Percentiles rank a stretch among this genome's conserved stretches.
These are phyloP conservation scores for Ectemnius lituratus DNA, from an alignment of 2,888 invertebrate species.

Conservation along the genomic window DNA sequence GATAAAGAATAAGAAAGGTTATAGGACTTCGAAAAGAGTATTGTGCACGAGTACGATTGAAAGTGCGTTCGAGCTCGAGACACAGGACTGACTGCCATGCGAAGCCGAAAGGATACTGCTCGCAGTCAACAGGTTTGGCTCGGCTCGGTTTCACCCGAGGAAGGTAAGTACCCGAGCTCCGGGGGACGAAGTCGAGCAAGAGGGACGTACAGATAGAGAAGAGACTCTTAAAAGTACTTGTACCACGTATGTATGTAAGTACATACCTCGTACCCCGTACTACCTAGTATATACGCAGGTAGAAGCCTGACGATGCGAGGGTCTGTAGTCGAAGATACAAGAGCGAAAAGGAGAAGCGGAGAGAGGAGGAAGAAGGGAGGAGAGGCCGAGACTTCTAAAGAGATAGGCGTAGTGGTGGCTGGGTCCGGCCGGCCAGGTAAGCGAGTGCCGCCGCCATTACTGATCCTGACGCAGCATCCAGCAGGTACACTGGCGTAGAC, in stretches of 20 bases:
- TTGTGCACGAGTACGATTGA: too few relatives aligned
- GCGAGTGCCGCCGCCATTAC: slow-evolving; percentile 66
- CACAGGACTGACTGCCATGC: background rate
- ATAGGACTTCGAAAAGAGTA: too few relatives aligned
- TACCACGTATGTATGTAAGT: too few relatives aligned
- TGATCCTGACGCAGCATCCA: slow-evolving; percentile 69
- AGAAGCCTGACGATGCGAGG: too few relatives aligned
- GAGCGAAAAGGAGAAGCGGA: slow-evolving; percentile 30
- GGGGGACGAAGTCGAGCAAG: slow-evolving; percentile 8
- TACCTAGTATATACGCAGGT: too few relatives aligned
- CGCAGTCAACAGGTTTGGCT: slow-evolving; percentile 65
- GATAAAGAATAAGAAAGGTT: too few relatives aligned
- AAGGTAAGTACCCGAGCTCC: slow-evolving; percentile 43
- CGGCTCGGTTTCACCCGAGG: slow-evolving; percentile 49
- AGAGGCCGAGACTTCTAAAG: slow-evolving; percentile 19
- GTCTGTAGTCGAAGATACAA: slow-evolving; percentile 45
- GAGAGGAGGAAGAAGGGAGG: slow-evolving; percentile 16
- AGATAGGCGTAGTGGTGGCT: slow-evolving; percentile 21
- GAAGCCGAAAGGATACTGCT: slow-evolving; percentile 63
- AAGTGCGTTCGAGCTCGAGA: too few relatives aligned
- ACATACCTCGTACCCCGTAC: too few relatives aligned
- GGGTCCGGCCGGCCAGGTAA: slow-evolving; percentile 61
- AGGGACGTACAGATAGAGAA: background rate
- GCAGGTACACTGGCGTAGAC: slow-evolving; percentile 58
- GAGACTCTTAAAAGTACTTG: background rate